phyloP scores from a whole-genome alignment of 2,797 vertebrate genomes.

The Periophthalmus magnuspinnatus region DNA sequence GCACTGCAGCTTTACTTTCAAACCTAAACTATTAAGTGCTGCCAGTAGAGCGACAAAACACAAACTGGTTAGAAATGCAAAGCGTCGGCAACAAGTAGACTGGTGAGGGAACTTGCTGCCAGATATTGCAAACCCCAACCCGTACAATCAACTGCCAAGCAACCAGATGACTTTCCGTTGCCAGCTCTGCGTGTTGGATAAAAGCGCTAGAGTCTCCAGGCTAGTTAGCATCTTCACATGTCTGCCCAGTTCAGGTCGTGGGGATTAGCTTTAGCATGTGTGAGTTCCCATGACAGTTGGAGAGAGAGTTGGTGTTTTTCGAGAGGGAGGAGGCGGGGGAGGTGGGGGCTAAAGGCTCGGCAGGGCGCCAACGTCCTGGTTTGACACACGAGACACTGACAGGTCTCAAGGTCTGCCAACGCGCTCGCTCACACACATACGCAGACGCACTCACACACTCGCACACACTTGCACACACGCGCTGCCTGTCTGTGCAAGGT shows the following conservation, averaged over 20 bases:
- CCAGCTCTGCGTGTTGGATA: slow-evolving; percentile 29
- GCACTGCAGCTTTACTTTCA: not conserved
- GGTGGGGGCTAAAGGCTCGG: slow-evolving; percentile 31
- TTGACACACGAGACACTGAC: slow-evolving; percentile 74
- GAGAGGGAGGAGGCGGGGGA: not conserved
- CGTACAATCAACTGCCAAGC: slow-evolving; percentile 32
- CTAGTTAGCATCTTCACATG: slow-evolving; percentile 41
- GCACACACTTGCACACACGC: slow-evolving; percentile 30
- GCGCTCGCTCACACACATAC: slow-evolving; percentile 28
- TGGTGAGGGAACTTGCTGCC: slow-evolving; percentile 35
- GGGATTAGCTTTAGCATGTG: slow-evolving; percentile 27
- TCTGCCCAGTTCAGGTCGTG: slow-evolving; percentile 30
- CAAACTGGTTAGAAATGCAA: slow-evolving; percentile 9
- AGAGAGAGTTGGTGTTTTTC: slow-evolving; percentile 18
- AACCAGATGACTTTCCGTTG: slow-evolving; percentile 28
- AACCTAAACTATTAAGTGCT: not conserved
- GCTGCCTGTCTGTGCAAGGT: slow-evolving; percentile 52
- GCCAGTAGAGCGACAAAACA: slow-evolving; percentile 11
- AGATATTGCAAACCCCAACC: slow-evolving; percentile 18
- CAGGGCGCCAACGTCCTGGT: slow-evolving; percentile 65
- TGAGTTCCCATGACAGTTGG: slow-evolving; percentile 16
- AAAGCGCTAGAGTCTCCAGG: slow-evolving; percentile 40
- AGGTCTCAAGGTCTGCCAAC: slow-evolving; percentile 76
- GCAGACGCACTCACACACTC: not conserved
- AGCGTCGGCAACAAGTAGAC: slow-evolving; percentile 29